Evolutionary conservation across 92 coral and sea anemone species (phyloP), one percentile per base, ranked within the genome.

Genomic region (Virgularia gustaviana): DNA sequence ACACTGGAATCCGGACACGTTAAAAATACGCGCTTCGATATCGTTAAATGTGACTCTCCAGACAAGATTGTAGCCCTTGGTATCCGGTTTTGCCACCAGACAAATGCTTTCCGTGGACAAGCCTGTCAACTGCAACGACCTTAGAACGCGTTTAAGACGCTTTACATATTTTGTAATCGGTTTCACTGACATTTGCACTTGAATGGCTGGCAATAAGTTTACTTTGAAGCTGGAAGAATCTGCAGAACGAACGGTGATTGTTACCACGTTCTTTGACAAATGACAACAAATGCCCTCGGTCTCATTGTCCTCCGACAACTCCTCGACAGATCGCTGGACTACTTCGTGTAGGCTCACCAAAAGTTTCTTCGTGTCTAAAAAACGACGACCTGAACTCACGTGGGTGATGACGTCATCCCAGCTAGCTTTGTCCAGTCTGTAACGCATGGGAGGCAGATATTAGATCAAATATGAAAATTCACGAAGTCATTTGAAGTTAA

Each of bases 31-130:
- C 11, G 45, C 35, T 32, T 67, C 74, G 9, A 67, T n/a, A 24
- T 67, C 74, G 41, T 65, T 67, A 31, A 67, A 45, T 5, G 74
- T 49, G n/a, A 49, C 49, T 28, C 72, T 35, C 72, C 72, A 65
- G 13, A 65, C 20, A 15, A 67, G 38, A 13, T 67, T 43, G 8
- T 67, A 60, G 18, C 49, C 60, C 49, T 28, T 32, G 24, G 28
- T 28, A 37, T 47, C 11, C 19, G 60, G 74, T 28, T 67, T 67
- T 22, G 72, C 72, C 51, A 65, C 72, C 1, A 65, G 36, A 25
- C 54, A 65, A 65, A 65, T 42, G 8, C 36, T 3, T 12, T 41
- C 72, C 19, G 44, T 27, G 9, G 9, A 41, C 15, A 23, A 33
- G 19, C 44, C 72, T 6, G 11, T 45, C 11, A 65, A 43, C 10